phyloP scores from a whole-genome alignment of 2,888 invertebrate species.

The Watsonalla cultraria region DNA sequence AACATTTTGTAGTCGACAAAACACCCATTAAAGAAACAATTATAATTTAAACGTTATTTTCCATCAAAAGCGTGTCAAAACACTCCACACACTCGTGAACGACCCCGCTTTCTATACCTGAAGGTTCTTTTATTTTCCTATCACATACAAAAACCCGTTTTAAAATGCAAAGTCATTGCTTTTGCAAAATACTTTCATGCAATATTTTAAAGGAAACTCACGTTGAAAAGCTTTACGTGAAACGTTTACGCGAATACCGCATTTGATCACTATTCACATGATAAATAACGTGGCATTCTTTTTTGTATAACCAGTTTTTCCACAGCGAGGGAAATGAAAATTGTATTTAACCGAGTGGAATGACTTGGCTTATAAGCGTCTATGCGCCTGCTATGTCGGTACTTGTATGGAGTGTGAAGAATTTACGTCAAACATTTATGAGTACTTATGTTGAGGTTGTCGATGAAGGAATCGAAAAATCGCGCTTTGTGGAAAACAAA shows the following conservation, averaged over 20 bases:
- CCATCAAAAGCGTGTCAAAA: not conserved
- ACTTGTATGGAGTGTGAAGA: not conserved
- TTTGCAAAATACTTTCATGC: constrained; percentile 40
- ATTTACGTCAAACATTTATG: too few species aligned
- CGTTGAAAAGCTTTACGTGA: constrained; percentile 30
- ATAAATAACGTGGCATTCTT: constrained; percentile 11
- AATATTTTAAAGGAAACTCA: constrained; percentile 47
- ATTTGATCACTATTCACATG: constrained; percentile 18
- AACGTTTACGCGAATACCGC: constrained; percentile 33
- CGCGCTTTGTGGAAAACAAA: too few species aligned
- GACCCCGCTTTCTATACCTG: not conserved
- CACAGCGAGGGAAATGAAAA: not conserved
- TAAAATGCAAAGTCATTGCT: constrained; percentile 41
- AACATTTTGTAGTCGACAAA: too few species aligned
- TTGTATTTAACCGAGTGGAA: constrained; percentile 2
- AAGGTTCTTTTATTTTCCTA: constrained; percentile 10
- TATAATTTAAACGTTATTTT: not conserved
- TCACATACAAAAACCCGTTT: constrained; percentile 31
- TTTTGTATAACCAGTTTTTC: not conserved
- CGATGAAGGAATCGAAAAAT: too few species aligned
- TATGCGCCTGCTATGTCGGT: not conserved
- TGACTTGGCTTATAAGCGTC: not conserved
- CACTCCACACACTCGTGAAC: not conserved
- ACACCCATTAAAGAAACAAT: not conserved
- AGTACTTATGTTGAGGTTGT: too few species aligned